Base-by-base conservation (phyloP, 1,140 invertebrate genomes). In the Bactericera cockerelli region DNA sequence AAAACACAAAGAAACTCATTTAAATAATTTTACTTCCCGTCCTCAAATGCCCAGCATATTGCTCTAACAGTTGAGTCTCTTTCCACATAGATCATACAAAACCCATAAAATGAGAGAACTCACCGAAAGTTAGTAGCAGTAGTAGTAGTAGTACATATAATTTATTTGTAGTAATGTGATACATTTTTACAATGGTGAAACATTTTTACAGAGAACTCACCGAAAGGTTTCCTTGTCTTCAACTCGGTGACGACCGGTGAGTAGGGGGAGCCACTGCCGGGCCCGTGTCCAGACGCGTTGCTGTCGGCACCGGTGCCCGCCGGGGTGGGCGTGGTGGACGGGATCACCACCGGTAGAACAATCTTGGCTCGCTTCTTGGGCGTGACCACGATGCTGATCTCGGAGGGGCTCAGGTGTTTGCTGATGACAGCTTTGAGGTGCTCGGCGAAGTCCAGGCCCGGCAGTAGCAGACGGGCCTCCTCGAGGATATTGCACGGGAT, bases 201-300 rank as follows among this genome's bases (percentile, higher is more conserved):
- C n/a, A n/a, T n/a, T n/a, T n/a, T n/a, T n/a, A n/a, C n/a, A n/a
- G n/a, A n/a, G n/a, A n/a, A 31, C 70, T 74, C 70, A 81, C 79
- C 76, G 63, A 80, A 81, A 6, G 79, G 78, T 66, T 76, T 75
- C 65, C 79, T 81, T 8, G 72, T 72, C 64, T 79, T 78, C 11
- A 70, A 63, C 49, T 59, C 62, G 14, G 57, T 49, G 22, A 49
- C 19, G 8, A 49, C 19, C 3, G 42, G 42, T n/a, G 42, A 19
- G 22, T 49, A 49, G 13, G 28, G 28, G 28, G 28, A 13, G 4
- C 13, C 4, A 22, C n/a, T 49, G 8, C 8, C 8, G n/a, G 22
- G 8, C n/a, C n/a, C 22, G 19, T 6, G 4, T 10, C n/a, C 42
- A 6, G 42, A 16, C 6, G 8, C n/a, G 19, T 16, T 8, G 19